Conservation (phyloP, 2,797 vertebrate genomes). For the Falco berigora region DNA sequence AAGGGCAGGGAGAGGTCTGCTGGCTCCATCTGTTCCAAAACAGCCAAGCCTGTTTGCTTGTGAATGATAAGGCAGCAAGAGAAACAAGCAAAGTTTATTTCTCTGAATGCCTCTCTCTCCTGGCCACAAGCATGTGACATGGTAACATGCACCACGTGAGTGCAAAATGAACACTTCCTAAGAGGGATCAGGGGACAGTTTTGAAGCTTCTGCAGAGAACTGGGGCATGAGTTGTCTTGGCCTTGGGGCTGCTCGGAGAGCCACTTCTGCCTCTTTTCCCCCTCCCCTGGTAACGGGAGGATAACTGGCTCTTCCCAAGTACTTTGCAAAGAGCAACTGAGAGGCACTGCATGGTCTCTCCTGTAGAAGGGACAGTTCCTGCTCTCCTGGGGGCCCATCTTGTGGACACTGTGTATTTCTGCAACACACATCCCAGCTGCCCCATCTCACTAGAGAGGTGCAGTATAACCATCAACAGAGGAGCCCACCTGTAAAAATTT, state of each 20-base stretch:
- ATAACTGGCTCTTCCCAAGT: neutral
- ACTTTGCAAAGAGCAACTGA: neutral
- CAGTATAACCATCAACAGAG: neutral
- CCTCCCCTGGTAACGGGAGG: neutral
- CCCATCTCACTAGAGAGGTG: neutral
- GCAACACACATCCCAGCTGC: neutral
- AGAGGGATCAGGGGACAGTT: neutral
- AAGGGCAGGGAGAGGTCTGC: neutral
- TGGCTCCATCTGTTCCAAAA: neutral
- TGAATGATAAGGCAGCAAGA: neutral
- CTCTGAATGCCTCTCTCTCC: neutral
- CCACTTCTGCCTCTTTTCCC: neutral
- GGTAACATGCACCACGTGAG: neutral
- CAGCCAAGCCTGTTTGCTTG: neutral
- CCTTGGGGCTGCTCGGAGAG: neutral
- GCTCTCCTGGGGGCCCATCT: neutral
- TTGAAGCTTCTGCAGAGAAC: neutral
- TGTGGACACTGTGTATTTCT: neutral
- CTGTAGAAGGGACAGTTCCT: neutral
- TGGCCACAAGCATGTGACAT: neutral
- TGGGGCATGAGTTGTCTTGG: neutral
- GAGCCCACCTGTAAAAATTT: conserved; percentile 81
- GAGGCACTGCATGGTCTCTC: neutral
- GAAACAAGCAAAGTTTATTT: neutral
- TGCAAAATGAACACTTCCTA: neutral